A percentile compares a stretch with the other conserved stretches of the same genome.
These are phyloP conservation scores for Trichogramma evanescens DNA, from an alignment of 2,888 invertebrate genomes.

Conservation along the genomic window DNA sequence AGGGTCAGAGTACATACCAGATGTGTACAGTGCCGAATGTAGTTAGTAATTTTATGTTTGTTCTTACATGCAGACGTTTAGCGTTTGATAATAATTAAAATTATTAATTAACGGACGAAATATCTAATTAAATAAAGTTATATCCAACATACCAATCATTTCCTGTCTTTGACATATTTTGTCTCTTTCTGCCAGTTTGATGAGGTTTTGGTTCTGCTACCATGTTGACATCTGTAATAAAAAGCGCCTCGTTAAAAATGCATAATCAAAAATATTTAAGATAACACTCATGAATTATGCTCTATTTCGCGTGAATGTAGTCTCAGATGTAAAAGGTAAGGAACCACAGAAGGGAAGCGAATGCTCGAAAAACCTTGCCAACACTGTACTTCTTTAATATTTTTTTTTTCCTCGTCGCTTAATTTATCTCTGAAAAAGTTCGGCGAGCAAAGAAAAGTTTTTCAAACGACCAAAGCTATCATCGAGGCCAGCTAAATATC, in stretches of 20 bases:
- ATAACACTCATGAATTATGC: too few relatives aligned
- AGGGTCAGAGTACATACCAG: too few relatives aligned
- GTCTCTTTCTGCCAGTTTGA: constrained; percentile 61
- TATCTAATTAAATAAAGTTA: not conserved
- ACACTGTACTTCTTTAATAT: too few relatives aligned
- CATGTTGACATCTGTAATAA: constrained; percentile 62
- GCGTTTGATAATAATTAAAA: too few relatives aligned
- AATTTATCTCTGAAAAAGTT: too few relatives aligned
- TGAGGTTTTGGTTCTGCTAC: constrained; percentile 70
- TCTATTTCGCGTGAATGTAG: not conserved
- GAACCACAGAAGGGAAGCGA: not conserved
- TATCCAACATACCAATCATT: constrained; percentile 57
- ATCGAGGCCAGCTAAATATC: constrained; percentile 34
- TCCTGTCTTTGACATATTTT: constrained; percentile 61
- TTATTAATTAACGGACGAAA: too few relatives aligned
- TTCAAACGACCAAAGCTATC: constrained; percentile 35
- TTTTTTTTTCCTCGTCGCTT: too few relatives aligned
- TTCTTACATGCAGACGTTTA: too few relatives aligned
- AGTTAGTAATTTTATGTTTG: too few relatives aligned
- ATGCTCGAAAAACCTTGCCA: too few relatives aligned
- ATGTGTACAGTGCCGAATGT: too few relatives aligned
- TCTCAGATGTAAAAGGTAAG: not conserved
- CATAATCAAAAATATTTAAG: too few relatives aligned
- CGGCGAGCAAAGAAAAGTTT: constrained; percentile 27
- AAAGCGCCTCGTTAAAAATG: not conserved